Percentiles rank a stretch among this genome's conserved stretches.
phyloP scores from a whole-genome alignment of 2,113 vertebrate genomes.

The Pseudonaja textilis region DNA sequence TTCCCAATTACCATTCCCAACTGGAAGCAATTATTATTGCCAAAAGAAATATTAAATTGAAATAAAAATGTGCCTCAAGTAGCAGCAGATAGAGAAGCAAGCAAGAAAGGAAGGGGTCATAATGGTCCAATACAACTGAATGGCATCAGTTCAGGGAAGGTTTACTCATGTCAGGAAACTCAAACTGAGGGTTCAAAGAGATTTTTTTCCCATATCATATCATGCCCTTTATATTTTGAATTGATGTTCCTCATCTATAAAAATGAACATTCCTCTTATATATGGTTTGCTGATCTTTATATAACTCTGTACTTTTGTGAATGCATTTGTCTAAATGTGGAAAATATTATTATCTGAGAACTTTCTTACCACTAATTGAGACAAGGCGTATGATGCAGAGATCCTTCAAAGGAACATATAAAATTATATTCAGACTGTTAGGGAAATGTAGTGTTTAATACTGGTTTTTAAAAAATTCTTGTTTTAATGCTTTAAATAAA shows the following conservation, averaged over 20 bases:
- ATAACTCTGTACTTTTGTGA: neutral
- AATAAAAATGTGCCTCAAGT: neutral
- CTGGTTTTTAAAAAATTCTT: neutral
- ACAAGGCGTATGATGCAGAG: neutral
- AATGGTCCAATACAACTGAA: neutral
- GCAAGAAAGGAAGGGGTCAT: neutral
- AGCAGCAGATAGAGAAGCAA: neutral
- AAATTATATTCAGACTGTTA: neutral
- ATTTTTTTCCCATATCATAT: neutral
- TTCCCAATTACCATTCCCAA: neutral
- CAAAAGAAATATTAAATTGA: neutral
- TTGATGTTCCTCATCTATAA: neutral
- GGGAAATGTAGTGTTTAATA: neutral
- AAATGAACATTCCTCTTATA: neutral
- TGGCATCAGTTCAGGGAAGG: neutral
- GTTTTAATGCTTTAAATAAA: neutral
- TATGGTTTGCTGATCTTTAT: neutral
- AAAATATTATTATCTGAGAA: neutral
- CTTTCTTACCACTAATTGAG: neutral
- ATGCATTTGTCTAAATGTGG: neutral
- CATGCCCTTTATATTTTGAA: neutral
- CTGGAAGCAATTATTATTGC: neutral
- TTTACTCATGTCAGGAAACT: neutral
- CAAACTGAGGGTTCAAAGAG: neutral
- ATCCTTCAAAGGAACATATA: neutral